These are phyloP conservation scores for Aquatica leii DNA, from an alignment of 2,888 invertebrate species.

Conservation along the genomic window DNA sequence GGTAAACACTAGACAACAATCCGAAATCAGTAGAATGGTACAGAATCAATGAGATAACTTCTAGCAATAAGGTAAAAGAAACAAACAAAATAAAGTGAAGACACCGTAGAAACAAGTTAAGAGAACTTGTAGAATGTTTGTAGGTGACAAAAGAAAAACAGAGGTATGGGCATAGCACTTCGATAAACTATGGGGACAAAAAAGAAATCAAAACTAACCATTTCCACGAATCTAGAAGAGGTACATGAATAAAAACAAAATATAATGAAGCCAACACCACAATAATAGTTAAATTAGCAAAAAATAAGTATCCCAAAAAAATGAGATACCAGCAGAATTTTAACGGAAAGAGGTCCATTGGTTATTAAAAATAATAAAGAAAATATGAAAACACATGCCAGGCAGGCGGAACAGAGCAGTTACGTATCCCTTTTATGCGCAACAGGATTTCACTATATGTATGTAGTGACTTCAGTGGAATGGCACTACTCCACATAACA, in stretches of 20 bases:
- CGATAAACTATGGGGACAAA: conserved; percentile 4
- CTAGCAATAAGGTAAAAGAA: no score
- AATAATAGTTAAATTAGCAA: conserved; percentile 14
- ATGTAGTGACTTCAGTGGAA: conserved; percentile 10
- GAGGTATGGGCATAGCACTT: conserved; percentile 14
- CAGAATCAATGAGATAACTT: no score
- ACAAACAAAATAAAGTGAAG: conserved; percentile 7
- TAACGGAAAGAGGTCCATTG: conserved; percentile 9
- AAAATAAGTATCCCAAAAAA: conserved; percentile 2
- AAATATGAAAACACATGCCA: conserved; percentile 15
- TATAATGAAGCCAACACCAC: conserved; percentile 12
- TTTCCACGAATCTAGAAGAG: conserved; percentile 1
- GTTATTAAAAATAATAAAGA: conserved; percentile 13
- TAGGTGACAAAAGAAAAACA: conserved; percentile 11
- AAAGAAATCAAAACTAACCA: not conserved
- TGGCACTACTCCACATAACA: not conserved
- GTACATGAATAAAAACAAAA: conserved; percentile 4
- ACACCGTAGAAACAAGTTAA: conserved; percentile 3
- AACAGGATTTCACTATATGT: conserved; percentile 6
- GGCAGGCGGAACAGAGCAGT: conserved; percentile 7
- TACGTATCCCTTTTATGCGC: conserved; percentile 11
- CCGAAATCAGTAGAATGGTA: no score
- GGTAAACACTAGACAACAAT: not conserved
- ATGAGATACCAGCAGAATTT: not conserved
- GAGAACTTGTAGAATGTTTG: conserved; percentile 16